Evolutionary conservation across 2,113 vertebrate genomes (phyloP).

Genomic region (Eudyptes chrysolophus): DNA sequence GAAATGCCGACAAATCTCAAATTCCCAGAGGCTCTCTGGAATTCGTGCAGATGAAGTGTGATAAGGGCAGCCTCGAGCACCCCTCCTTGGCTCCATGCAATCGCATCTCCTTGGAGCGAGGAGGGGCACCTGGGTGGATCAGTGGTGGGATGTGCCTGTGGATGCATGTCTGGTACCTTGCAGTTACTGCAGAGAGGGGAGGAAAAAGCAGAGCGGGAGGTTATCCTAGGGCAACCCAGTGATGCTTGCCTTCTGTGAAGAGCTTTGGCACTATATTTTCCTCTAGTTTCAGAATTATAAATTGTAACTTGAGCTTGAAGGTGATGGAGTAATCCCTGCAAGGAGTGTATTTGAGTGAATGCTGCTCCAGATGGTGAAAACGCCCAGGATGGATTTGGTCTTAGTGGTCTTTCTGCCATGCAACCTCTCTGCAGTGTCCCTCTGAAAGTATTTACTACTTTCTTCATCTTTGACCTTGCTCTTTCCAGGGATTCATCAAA

Average conservation of each 20-base stretch:
- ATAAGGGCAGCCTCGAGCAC: slow-evolving; percentile 30
- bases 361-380: neutral
- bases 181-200: neutral
- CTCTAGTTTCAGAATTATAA: neutral
- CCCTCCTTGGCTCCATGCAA: neutral
- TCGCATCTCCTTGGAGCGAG: neutral
- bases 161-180: neutral
- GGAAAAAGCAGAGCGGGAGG: neutral
- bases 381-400: neutral
- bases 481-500: neutral
- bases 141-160: neutral
- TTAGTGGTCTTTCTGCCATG: neutral
- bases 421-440: neutral
- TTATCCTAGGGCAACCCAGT: neutral
- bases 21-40: slow-evolving; percentile 65
- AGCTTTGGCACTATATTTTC: neutral
- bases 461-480: neutral
- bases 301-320: neutral
- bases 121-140: neutral
- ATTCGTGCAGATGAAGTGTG: slow-evolving; percentile 42
- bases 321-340: neutral
- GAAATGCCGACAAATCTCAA: slow-evolving; percentile 58
- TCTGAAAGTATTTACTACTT: neutral
- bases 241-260: neutral
- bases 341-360: neutral